Conservation (phyloP, 2,797 vertebrate species). For the Poecile montanus region DNA sequence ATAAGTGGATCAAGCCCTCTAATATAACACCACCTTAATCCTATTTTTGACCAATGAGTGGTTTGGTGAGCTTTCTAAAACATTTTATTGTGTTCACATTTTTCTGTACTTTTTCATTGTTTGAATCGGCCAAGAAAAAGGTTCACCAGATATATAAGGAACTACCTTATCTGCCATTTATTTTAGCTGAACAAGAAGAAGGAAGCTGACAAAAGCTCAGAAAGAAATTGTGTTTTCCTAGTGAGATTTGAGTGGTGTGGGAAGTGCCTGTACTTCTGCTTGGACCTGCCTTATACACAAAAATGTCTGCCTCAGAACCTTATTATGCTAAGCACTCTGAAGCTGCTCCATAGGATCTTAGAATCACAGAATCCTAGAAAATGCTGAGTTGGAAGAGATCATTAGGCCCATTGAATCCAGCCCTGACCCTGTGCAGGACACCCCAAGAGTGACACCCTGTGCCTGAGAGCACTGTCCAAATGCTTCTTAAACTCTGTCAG, state of each 20-base stretch:
- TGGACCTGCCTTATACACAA: rapidly evolving
- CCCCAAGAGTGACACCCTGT: too few relatives aligned
- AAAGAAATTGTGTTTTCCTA: background rate
- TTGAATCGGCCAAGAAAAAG: background rate
- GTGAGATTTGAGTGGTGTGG: background rate
- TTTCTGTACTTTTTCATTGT: background rate
- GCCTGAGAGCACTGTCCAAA: background rate
- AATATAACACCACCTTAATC: background rate
- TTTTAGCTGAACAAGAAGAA: background rate
- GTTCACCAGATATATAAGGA: background rate
- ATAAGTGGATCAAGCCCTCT: background rate
- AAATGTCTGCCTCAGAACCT: background rate
- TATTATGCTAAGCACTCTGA: background rate
- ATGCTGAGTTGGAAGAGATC: background rate
- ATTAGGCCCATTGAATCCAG: background rate
- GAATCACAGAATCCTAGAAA: background rate
- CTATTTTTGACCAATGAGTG: background rate
- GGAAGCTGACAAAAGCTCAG: background rate
- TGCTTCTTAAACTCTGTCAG: background rate
- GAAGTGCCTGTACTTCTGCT: background rate
- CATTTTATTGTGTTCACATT: background rate
- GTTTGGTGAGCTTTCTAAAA: background rate
- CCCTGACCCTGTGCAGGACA: too few relatives aligned
- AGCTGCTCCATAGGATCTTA: background rate
- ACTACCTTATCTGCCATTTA: background rate